Conservation (phyloP, 2,888 invertebrate genomes). For the Minunthozetes semirufus region DNA sequence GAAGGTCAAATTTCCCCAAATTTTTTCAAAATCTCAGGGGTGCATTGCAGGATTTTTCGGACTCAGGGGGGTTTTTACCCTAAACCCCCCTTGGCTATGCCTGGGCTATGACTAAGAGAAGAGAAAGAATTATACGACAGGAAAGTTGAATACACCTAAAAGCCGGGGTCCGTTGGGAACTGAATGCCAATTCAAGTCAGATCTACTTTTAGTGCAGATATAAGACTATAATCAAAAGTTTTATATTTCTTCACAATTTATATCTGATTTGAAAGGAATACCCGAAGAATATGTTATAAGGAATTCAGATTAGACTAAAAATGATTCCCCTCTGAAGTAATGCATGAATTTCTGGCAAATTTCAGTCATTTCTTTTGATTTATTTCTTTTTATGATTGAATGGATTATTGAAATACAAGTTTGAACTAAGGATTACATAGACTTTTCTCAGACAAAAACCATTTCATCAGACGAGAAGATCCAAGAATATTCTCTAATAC, state of each 20-base stretch:
- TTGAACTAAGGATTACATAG: background rate
- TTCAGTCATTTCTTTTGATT: background rate
- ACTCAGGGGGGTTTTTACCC: too few species aligned
- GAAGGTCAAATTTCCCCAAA: too few species aligned
- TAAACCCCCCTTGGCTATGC: too few species aligned
- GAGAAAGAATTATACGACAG: background rate
- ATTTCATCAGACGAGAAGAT: background rate
- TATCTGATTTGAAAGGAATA: background rate
- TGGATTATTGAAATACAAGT: conserved; percentile 3
- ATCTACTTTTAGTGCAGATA: background rate
- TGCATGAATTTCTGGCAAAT: background rate
- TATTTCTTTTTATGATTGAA: background rate
- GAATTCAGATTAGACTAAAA: background rate
- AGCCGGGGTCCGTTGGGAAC: background rate
- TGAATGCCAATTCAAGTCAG: conserved; percentile 25
- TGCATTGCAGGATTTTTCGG: too few species aligned
- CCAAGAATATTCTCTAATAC: too few species aligned
- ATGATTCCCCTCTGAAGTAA: background rate
- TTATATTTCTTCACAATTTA: background rate
- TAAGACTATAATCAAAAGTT: background rate
- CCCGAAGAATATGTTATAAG: background rate
- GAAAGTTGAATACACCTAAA: conserved; percentile 21
- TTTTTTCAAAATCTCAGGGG: too few species aligned
- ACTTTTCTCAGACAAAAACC: background rate
- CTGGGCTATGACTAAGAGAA: background rate